These are phyloP conservation scores for Heterocephalus glaber DNA, from an alignment of 2,113 vertebrate genomes.

Conservation along the genomic window DNA sequence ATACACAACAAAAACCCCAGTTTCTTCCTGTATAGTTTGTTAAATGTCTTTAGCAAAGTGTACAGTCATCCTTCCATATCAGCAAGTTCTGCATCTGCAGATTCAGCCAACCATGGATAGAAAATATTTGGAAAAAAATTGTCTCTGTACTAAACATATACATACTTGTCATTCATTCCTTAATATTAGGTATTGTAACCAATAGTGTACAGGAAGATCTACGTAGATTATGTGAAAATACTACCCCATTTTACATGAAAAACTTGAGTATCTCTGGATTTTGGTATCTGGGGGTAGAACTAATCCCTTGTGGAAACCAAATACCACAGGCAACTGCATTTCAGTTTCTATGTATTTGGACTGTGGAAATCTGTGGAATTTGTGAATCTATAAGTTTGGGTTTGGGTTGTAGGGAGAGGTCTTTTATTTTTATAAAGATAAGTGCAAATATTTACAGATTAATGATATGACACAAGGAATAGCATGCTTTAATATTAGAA, in stretches of 20 bases:
- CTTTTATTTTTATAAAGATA: neutral
- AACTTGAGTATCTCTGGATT: neutral
- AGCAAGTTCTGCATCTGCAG: neutral
- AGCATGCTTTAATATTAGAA: neutral
- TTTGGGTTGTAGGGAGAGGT: neutral
- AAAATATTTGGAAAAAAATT: neutral
- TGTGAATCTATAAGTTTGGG: neutral
- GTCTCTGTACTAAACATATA: neutral
- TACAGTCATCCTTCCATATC: neutral
- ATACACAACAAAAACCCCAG: neutral
- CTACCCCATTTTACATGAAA: neutral
- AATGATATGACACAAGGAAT: neutral
- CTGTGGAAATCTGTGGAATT: neutral
- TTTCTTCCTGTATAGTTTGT: neutral
- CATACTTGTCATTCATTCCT: neutral
- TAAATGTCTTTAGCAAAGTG: neutral
- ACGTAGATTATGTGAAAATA: neutral
- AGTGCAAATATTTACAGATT: neutral
- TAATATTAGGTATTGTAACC: neutral
- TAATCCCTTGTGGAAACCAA: neutral
- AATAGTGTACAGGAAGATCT: neutral
- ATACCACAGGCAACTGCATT: neutral
- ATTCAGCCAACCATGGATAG: neutral
- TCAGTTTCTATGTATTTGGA: neutral
- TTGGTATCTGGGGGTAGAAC: neutral